Evolutionary conservation across 2,113 vertebrate genomes (phyloP).

Genomic region (Siniperca chuatsi): DNA sequence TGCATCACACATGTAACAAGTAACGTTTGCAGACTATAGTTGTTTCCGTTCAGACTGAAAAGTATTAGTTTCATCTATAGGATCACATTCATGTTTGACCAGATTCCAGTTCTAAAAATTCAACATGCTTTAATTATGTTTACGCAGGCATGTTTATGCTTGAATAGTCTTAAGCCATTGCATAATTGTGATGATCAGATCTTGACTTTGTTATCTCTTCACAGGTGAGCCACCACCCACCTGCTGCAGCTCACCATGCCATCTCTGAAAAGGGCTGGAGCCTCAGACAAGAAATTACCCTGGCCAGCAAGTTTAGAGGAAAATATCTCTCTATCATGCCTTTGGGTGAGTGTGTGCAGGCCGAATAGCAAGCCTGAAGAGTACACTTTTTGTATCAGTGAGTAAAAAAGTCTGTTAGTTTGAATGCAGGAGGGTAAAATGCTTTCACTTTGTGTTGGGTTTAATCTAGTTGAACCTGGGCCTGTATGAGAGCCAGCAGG

Average conservation of each 20-base stretch:
- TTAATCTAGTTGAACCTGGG: neutral
- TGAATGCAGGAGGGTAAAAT: neutral
- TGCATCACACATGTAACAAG: neutral
- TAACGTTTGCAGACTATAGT: neutral
- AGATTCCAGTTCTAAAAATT: neutral
- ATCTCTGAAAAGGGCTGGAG: slow-evolving; percentile 94
- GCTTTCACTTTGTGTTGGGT: neutral
- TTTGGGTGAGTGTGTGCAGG: slow-evolving; percentile 86
- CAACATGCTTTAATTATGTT: neutral
- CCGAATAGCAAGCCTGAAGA: neutral
- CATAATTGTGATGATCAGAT: neutral
- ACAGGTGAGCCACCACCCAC: slow-evolving; percentile 97
- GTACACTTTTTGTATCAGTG: neutral
- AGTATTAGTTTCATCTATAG: neutral
- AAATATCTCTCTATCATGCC: slow-evolving; percentile 99
- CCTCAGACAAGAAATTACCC: slow-evolving; percentile 93
- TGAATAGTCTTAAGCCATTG: neutral
- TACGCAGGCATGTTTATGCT: neutral
- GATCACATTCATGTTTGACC: neutral
- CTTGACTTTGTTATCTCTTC: neutral
- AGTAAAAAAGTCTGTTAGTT: neutral
- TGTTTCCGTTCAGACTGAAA: neutral
- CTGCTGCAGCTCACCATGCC: slow-evolving; percentile 94
- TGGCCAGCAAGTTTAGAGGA: slow-evolving; percentile 99
- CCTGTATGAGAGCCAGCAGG: too few relatives aligned